Evolutionary conservation across 2,888 invertebrate species (phyloP).

Genomic region (Pristionchus maxplancki): DNA sequence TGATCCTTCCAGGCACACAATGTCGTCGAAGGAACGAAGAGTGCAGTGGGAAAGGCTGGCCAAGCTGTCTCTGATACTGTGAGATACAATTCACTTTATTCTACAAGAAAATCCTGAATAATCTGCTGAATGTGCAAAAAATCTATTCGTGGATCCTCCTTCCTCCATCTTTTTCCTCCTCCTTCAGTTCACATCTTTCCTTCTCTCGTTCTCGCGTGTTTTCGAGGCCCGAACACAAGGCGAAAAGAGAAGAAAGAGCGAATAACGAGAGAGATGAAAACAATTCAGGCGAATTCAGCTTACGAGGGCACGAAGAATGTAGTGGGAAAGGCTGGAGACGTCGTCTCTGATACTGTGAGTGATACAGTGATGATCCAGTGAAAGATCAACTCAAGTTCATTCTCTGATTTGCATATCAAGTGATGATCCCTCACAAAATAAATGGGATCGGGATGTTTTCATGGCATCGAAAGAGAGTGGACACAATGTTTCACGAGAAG

Average conservation of each 20-base stretch:
- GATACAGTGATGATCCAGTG: background rate
- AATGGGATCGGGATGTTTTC: background rate
- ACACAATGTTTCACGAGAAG: background rate
- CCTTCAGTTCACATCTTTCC: background rate
- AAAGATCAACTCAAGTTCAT: background rate
- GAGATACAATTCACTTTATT: background rate
- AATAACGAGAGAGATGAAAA: conserved; percentile 1
- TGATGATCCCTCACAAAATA: background rate
- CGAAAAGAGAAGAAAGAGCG: conserved; percentile 1
- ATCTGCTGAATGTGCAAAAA: background rate
- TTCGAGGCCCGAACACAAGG: background rate
- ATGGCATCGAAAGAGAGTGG: background rate
- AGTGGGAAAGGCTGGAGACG: background rate
- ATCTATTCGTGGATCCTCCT: background rate
- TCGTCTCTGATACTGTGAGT: background rate
- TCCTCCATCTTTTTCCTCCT: background rate
- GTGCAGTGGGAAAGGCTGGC: background rate
- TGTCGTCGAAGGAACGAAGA: conserved; percentile 16
- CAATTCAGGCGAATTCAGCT: background rate
- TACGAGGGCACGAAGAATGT: background rate
- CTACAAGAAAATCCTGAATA: too few species aligned
- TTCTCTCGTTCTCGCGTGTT: conserved; percentile 39
- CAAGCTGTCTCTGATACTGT: conserved; percentile 26
- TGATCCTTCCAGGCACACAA: background rate
- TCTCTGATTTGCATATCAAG: background rate